These are phyloP conservation scores for Tachina fera DNA, from an alignment of 2,888 invertebrate genomes.

Conservation along the genomic window DNA sequence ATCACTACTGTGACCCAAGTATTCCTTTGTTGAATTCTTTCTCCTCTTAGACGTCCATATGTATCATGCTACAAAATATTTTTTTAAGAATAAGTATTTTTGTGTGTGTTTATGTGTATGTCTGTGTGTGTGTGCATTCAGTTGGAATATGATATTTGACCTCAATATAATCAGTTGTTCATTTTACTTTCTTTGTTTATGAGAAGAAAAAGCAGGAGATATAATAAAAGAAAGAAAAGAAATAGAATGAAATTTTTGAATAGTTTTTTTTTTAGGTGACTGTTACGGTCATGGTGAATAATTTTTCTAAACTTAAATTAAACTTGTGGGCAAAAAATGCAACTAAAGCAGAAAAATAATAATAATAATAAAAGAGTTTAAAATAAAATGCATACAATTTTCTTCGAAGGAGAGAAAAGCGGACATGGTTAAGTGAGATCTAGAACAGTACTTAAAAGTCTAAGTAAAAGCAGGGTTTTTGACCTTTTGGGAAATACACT, in stretches of 20 bases:
- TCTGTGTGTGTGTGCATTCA: neutral
- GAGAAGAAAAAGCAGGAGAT: too few species aligned
- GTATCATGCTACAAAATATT: neutral
- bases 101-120: too few species aligned
- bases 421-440: too few species aligned
- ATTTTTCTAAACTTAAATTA: constrained; percentile 26
- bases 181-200: constrained; percentile 18
- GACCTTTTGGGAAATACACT: too few species aligned
- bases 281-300: constrained; percentile 60
- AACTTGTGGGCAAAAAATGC: neutral
- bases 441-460: too few species aligned
- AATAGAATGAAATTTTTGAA: constrained; percentile 20
- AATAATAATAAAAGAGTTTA: too few species aligned
- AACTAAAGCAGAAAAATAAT: neutral
- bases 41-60: constrained; percentile 3
- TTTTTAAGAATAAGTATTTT: constrained; percentile 22
- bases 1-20: constrained; percentile 35
- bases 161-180: constrained; percentile 59
- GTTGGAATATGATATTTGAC: constrained; percentile 62
- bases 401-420: neutral
- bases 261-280: constrained; percentile 42
- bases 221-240: neutral
- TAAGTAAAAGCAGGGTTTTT: too few species aligned
- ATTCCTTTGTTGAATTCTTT: constrained; percentile 16
- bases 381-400: neutral